phyloP scores from a whole-genome alignment of 2,113 vertebrate species.

The Myiozetetes cayanensis region DNA sequence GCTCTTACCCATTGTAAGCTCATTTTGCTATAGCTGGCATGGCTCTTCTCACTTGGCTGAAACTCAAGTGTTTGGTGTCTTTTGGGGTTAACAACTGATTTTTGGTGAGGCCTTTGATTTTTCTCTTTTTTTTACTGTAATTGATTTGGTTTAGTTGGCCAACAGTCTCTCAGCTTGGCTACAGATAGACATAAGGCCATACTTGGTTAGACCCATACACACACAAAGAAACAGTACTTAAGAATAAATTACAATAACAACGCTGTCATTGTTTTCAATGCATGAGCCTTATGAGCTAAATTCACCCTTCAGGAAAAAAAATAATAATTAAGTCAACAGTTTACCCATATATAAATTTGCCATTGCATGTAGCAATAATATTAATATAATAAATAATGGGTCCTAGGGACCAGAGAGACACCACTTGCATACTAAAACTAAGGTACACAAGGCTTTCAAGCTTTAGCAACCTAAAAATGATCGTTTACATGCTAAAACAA shows the following conservation, averaged over 20 bases:
- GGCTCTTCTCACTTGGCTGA: background rate
- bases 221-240: background rate
- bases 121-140: background rate
- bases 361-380: background rate
- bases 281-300: background rate
- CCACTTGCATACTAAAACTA: background rate
- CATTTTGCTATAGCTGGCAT: background rate
- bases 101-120: background rate
- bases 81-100: background rate
- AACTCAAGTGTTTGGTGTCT: background rate
- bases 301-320: background rate
- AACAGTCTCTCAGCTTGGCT: background rate
- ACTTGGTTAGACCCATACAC: background rate
- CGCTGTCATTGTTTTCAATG: background rate
- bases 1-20: background rate
- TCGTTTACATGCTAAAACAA: background rate
- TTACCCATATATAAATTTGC: background rate
- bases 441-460: background rate
- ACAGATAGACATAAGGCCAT: background rate
- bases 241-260: background rate
- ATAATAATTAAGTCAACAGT: background rate
- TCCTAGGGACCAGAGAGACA: no score
- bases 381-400: no score
- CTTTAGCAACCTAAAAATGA: background rate
- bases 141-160: background rate